Base-by-base conservation (phyloP, 2,888 invertebrate species). In the Eutolmus rufibarbis region DNA sequence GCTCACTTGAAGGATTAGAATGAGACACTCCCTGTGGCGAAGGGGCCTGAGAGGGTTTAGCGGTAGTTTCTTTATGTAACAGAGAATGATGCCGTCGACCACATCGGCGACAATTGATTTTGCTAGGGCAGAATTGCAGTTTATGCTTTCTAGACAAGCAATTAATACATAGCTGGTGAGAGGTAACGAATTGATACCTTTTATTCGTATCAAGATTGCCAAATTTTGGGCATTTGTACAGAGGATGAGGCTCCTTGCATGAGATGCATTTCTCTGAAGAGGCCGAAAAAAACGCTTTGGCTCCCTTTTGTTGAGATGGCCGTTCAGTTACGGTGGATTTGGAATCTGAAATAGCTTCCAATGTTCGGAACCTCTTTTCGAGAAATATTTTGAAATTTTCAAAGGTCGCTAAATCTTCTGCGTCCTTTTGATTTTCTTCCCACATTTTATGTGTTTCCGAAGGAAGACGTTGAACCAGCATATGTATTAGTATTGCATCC, bases 361-460 rank as follows among this genome's bases (percentile, higher is more conserved):
- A 23, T 23, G 66, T 66, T 66, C 66, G 2, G 14, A 66, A 66
- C 14, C 14, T 66, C 23, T 66, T 66, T 23, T 66, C 66, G 3
- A 66, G 14, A 66, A 66, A 66, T 1, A 1, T 16, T 23, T 66
- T 66, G 66, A 66, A 66, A 4, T 7, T 23, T 2, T 66, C 66
- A 66, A 66, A 66, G 1, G 66, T 19, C 1, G 66, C 3, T 2
- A 66, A 14, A 5, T 23, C 66, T n/a, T 66, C 66, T 2, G 19
- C 1, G 7, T 88, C n/a, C 90, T 88, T 23, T 90, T 90, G 88
- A 87, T 2, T 28, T 28, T 28, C 28, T 90, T 2, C 90, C 90
- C 2, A 16, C 12, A 2, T 87, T n/a, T 86, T 89, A 89, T 1
- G 90, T 90, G 87, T 91, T 90, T 19, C 89, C 89, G 88, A 2